Conservation (phyloP, 2,888 invertebrate species). For the Thumatha senex region DNA sequence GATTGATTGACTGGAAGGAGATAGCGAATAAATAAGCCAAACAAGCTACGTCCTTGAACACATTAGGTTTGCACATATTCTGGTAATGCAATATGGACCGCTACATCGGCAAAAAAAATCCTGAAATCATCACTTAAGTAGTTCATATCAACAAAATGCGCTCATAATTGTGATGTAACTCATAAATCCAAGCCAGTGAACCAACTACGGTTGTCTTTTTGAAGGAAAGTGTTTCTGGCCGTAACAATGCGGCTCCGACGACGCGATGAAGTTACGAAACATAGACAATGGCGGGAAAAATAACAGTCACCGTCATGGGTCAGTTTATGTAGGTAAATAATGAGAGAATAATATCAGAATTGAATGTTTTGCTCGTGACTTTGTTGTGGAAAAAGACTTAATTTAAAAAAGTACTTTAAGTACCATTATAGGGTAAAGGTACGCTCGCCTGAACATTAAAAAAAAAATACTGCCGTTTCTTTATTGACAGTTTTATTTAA, state of each 20-base stretch:
- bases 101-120: too few relatives aligned
- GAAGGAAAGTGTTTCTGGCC: slow-evolving; percentile 38
- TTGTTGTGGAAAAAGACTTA: not conserved
- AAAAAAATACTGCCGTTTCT: too few relatives aligned
- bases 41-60: too few relatives aligned
- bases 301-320: slow-evolving; percentile 56
- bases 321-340: slow-evolving; percentile 47
- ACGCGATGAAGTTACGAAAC: slow-evolving; percentile 50
- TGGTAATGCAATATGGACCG: too few relatives aligned
- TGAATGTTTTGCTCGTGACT: not conserved
- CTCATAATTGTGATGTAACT: slow-evolving; percentile 6
- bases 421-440: too few relatives aligned
- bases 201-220: too few relatives aligned
- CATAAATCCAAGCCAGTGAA: slow-evolving; percentile 20
- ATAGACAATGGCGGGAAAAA: slow-evolving; percentile 52
- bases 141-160: not conserved
- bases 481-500: too few relatives aligned
- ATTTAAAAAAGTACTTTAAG: too few relatives aligned
- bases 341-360: slow-evolving; percentile 1
- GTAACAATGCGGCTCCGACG: slow-evolving; percentile 47
- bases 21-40: too few relatives aligned
- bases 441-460: too few relatives aligned
- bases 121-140: not conserved
- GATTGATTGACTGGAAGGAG: too few relatives aligned
- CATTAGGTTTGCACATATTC: too few relatives aligned